Percentiles rank a stretch among this genome's conserved stretches.
Evolutionary conservation across 2,113 vertebrate species (phyloP).

Genomic region (Phalacrocorax aristotelis): DNA sequence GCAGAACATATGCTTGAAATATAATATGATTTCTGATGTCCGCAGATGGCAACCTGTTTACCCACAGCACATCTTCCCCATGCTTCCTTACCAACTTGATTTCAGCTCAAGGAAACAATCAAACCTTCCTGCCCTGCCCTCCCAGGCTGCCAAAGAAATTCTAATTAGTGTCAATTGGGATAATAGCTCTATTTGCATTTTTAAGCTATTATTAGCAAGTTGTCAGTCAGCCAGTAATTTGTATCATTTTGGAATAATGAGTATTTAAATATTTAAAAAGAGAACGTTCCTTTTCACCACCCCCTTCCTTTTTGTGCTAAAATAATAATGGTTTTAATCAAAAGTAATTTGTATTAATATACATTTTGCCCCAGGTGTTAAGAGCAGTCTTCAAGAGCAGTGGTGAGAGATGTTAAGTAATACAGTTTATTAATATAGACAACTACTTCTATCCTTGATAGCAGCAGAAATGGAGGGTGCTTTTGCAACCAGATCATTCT

Average conservation of each 20-base stretch:
- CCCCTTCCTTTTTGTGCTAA: slow-evolving; percentile 56
- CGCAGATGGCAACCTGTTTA: neutral
- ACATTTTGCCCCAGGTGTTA: slow-evolving; percentile 57
- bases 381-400: slow-evolving; percentile 9
- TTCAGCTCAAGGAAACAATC: slow-evolving; percentile 45
- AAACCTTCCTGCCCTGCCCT: slow-evolving; percentile 56
- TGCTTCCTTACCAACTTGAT: neutral
- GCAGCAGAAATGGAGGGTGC: neutral
- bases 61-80: neutral
- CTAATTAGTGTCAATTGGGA: slow-evolving; percentile 59
- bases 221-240: slow-evolving; percentile 67
- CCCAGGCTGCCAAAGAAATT: slow-evolving; percentile 44
- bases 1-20: neutral
- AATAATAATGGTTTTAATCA: slow-evolving; percentile 65
- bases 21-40: neutral
- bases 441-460: neutral
- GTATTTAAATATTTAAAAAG: slow-evolving; percentile 61
- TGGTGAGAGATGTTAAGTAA: slow-evolving; percentile 5
- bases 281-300: slow-evolving; percentile 37
- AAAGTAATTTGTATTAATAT: slow-evolving; percentile 63
- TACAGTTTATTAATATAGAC: neutral
- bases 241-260: slow-evolving; percentile 47
- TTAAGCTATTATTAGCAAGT: slow-evolving; percentile 59
- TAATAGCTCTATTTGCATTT: slow-evolving; percentile 62
- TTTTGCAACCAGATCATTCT: neutral